phyloP scores from a whole-genome alignment of 2,888 invertebrate genomes.

The Drosophila trichaetosa region DNA sequence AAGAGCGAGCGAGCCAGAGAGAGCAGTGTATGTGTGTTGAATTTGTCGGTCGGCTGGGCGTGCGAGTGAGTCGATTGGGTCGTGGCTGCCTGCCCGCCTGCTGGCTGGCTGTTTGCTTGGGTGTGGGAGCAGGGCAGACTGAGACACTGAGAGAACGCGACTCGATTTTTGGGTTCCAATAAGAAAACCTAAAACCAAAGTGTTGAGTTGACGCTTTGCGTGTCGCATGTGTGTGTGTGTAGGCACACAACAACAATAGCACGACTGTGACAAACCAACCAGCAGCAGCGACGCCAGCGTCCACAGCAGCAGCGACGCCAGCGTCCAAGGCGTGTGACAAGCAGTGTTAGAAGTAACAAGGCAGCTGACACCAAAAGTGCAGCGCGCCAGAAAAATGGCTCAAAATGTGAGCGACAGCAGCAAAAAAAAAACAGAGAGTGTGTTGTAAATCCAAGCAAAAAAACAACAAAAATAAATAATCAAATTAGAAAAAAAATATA shows the following conservation, averaged over 20 bases:
- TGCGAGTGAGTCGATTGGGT: conserved; percentile 64
- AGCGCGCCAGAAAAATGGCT: conserved; percentile 71
- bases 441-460: conserved; percentile 64
- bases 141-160: conserved; percentile 42
- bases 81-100: conserved; percentile 17
- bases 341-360: conserved; percentile 78
- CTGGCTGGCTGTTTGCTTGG: conserved; percentile 18
- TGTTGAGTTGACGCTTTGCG: conserved; percentile 73
- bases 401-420: conserved; percentile 60
- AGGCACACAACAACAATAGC: conserved; percentile 41
- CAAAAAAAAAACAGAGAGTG: conserved; percentile 24
- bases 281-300: conserved; percentile 62
- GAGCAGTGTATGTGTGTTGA: conserved; percentile 53
- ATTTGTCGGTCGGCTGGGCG: conserved; percentile 48
- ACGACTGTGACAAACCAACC: conserved; percentile 76
- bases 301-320: conserved; percentile 31
- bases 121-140: conserved; percentile 62
- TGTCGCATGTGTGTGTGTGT: conserved; percentile 25
- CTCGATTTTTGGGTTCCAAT: conserved; percentile 62
- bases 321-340: conserved; percentile 68
- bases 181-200: conserved; percentile 75
- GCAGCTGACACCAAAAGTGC: conserved; percentile 78
- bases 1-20: conserved; percentile 37
- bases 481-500: neutral
- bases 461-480: conserved; percentile 4